These are phyloP conservation scores for Drosophila pseudoobscura DNA, from an alignment of 1,140 invertebrate species.

Conservation along the genomic window DNA sequence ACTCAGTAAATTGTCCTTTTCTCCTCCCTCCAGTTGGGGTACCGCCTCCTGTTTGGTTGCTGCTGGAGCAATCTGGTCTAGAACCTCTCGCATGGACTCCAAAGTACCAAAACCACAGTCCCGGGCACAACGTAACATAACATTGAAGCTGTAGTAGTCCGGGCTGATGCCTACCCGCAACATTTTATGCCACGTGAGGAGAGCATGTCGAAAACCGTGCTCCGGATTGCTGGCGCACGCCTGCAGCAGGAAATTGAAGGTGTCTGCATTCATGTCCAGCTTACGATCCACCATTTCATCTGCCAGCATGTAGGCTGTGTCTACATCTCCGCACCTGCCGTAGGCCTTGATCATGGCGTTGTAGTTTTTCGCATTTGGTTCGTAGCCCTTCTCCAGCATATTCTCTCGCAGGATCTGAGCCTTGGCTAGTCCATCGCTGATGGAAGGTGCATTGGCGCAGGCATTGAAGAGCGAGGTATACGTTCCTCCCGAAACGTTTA, in stretches of 20 bases:
- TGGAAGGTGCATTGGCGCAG: slow-evolving; percentile 91
- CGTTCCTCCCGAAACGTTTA: slow-evolving; percentile 87
- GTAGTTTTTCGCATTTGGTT: slow-evolving; percentile 91
- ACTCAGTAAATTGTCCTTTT: slow-evolving; percentile 9
- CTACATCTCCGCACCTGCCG: slow-evolving; percentile 90
- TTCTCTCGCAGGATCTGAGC: slow-evolving; percentile 87
- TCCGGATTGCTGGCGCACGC: slow-evolving; percentile 91
- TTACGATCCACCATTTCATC: slow-evolving; percentile 92
- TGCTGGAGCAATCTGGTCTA: slow-evolving; percentile 49
- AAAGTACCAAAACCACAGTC: slow-evolving; percentile 91
- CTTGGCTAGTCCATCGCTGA: slow-evolving; percentile 86
- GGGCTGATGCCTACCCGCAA: slow-evolving; percentile 86
- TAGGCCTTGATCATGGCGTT: slow-evolving; percentile 96
- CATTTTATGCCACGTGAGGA: slow-evolving; percentile 94
- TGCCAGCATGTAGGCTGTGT: slow-evolving; percentile 90
- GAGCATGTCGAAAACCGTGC: slow-evolving; percentile 90
- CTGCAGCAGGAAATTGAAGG: slow-evolving; percentile 92
- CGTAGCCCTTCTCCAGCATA: slow-evolving; percentile 88
- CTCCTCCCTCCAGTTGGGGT: not conserved
- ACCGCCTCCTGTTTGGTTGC: not conserved
- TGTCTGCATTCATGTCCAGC: slow-evolving; percentile 87
- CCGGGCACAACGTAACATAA: slow-evolving; percentile 89
- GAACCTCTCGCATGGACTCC: slow-evolving; percentile 85
- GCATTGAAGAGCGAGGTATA: slow-evolving; percentile 95
- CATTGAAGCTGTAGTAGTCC: slow-evolving; percentile 90